A percentile compares a stretch with the other conserved stretches of the same genome.
phyloP scores from a whole-genome alignment of 2,797 vertebrate species.

The Dermochelys coriacea region DNA sequence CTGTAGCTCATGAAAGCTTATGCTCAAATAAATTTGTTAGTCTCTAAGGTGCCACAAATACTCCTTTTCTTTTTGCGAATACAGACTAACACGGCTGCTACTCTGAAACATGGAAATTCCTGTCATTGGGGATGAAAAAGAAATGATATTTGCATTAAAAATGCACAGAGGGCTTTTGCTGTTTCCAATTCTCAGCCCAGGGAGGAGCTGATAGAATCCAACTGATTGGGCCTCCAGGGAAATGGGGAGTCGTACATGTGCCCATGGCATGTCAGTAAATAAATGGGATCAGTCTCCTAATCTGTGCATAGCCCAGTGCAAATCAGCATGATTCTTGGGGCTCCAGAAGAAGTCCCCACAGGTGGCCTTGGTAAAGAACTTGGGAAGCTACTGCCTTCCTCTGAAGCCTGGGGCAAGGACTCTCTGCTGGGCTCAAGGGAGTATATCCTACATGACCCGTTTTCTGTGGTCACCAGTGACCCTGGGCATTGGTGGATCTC shows the following conservation, averaged over 20 bases:
- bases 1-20: no score
- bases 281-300: background rate
- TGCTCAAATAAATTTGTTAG: no score
- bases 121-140: background rate
- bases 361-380: background rate
- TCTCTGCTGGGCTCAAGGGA: no score
- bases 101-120: background rate
- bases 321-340: no score
- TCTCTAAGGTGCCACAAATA: no score
- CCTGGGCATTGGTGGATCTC: background rate
- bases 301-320: background rate
- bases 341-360: background rate
- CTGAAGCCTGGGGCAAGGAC: no score
- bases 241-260: no score
- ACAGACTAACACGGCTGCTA: no score
- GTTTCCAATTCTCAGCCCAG: fast-evolving
- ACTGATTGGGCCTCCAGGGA: fast-evolving
- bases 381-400: background rate
- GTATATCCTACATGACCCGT: background rate
- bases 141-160: background rate
- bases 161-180: background rate
- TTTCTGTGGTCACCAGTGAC: background rate
- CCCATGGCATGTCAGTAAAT: background rate
- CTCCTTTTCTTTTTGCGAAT: no score
- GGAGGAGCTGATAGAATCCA: fast-evolving